Conservation (phyloP, 2,797 vertebrate genomes). For the Acrossocheilus fasciatus region DNA sequence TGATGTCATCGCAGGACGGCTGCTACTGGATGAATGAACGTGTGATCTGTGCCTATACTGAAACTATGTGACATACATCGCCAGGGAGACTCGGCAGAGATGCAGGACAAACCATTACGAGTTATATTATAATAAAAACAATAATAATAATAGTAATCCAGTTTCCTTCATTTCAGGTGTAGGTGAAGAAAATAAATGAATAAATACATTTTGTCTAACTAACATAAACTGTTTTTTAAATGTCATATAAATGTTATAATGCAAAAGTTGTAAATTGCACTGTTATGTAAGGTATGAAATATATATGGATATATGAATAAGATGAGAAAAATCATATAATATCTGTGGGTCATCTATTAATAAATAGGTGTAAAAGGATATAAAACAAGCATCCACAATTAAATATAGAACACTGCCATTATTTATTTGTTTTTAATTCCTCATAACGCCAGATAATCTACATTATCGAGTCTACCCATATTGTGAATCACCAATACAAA, state of each 20-base stretch:
- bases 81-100: not conserved
- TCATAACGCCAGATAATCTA: not conserved
- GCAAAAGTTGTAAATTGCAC: not conserved
- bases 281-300: not conserved
- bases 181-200: not conserved
- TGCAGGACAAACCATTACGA: not conserved
- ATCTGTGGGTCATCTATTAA: not conserved
- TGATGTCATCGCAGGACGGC: conserved; percentile 74
- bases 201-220: not conserved
- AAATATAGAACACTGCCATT: not conserved
- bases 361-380: not conserved
- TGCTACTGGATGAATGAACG: conserved; percentile 70
- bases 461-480: not conserved
- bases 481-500: not conserved
- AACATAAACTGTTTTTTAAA: not conserved
- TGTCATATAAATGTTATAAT: not conserved
- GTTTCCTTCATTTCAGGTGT: not conserved
- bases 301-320: not conserved
- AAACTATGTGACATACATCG: conserved; percentile 20
- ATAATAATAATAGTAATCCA: not conserved
- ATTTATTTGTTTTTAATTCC: not conserved
- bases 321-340: not conserved
- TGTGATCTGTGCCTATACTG: conserved; percentile 41
- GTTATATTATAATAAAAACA: not conserved
- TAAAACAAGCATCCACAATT: not conserved